phyloP scores from a whole-genome alignment of 1,140 invertebrate genomes.

The Araneus ventricosus region DNA sequence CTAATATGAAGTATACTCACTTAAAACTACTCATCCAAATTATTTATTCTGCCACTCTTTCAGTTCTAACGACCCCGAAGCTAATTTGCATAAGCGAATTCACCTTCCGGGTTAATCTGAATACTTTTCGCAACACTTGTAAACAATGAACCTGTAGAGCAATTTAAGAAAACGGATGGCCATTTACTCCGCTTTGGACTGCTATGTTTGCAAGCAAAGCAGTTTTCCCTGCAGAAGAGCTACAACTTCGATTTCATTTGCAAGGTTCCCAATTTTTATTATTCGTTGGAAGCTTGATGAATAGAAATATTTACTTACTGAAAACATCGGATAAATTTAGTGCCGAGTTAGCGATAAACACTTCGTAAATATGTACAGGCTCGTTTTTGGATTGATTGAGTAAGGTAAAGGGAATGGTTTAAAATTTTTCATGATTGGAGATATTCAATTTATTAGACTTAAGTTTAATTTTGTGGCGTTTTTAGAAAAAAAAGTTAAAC shows the following conservation, averaged over 20 bases:
- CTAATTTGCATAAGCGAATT: neutral
- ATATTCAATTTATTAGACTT: too few relatives aligned
- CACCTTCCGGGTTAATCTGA: neutral
- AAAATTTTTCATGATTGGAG: too few relatives aligned
- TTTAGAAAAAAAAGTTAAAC: too few relatives aligned
- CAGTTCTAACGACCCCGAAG: neutral
- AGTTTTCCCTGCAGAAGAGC: neutral
- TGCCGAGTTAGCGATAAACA: neutral
- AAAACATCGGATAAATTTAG: neutral
- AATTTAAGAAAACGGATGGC: conserved; percentile 1
- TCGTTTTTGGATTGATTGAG: too few relatives aligned
- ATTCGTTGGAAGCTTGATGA: neutral
- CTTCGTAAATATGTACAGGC: too few relatives aligned
- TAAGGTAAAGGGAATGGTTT: too few relatives aligned
- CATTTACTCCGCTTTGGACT: neutral
- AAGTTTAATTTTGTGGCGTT: too few relatives aligned
- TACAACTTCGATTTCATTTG: neutral
- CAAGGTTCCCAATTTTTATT: neutral
- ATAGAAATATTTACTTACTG: neutral
- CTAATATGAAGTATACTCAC: neutral
- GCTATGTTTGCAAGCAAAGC: neutral
- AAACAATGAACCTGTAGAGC: neutral
- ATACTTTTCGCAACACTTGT: neutral
- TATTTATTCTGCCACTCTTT: neutral
- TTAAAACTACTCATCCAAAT: neutral